phyloP scores from a whole-genome alignment of 2,888 invertebrate genomes.

The Parochlus steinenii region DNA sequence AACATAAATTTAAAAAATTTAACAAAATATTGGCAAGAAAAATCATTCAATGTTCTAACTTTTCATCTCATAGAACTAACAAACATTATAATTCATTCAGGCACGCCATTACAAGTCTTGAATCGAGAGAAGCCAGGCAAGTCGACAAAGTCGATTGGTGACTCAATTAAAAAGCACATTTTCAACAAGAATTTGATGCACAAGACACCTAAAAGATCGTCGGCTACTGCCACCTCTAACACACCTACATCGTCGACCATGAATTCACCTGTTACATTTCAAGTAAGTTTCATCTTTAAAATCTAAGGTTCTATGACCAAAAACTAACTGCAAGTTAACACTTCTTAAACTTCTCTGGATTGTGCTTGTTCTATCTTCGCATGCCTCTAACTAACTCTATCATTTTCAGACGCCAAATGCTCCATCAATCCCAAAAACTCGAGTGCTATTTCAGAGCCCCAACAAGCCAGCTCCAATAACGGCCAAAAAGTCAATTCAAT shows the following conservation, averaged over 20 bases:
- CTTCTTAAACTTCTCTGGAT: neutral
- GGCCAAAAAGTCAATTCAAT: too few relatives aligned
- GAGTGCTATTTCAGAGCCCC: slow-evolving; percentile 29
- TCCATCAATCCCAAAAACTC: slow-evolving; percentile 23
- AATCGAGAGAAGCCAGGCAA: slow-evolving; percentile 36
- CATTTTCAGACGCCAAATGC: slow-evolving; percentile 14
- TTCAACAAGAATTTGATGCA: slow-evolving; percentile 52
- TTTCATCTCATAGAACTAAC: too few relatives aligned
- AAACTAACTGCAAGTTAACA: slow-evolving; percentile 1
- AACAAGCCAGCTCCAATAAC: neutral
- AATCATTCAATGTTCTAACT: too few relatives aligned
- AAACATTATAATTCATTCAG: too few relatives aligned
- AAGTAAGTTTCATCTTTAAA: slow-evolving; percentile 11
- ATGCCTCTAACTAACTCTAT: neutral
- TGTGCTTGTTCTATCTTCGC: slow-evolving; percentile 1
- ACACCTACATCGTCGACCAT: slow-evolving; percentile 15
- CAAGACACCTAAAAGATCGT: slow-evolving; percentile 26
- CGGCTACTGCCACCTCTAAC: slow-evolving; percentile 13
- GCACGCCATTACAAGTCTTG: slow-evolving; percentile 53
- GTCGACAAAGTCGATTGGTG: slow-evolving; percentile 47
- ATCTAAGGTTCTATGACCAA: slow-evolving; percentile 1
- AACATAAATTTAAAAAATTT: too few relatives aligned
- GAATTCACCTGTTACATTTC: slow-evolving; percentile 11
- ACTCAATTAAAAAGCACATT: slow-evolving; percentile 72
- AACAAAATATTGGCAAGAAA: too few relatives aligned